Evolutionary conservation across 2,888 invertebrate species (phyloP).

Genomic region (Lottia scabra): DNA sequence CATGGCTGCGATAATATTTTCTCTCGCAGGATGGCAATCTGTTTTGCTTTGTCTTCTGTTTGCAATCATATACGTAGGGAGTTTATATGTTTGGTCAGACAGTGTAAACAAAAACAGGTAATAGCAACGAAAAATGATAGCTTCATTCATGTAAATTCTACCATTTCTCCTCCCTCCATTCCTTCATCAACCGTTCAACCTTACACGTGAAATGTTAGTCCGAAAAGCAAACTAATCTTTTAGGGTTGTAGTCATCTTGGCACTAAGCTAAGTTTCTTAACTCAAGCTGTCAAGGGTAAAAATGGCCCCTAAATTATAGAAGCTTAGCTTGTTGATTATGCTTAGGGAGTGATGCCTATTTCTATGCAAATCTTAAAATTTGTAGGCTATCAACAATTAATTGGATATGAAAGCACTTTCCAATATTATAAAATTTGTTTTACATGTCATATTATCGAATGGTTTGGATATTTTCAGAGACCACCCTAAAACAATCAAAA

Average conservation of each 20-base stretch:
- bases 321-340: no score
- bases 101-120: conserved; percentile 52
- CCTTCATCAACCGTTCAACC: not conserved
- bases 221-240: no score
- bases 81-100: conserved; percentile 84
- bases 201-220: not conserved
- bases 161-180: no score
- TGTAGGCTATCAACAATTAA: no score
- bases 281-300: no score
- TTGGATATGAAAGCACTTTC: no score
- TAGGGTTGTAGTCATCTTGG: no score
- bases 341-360: no score
- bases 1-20: conserved; percentile 40
- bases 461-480: conserved; percentile 74
- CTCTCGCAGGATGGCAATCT: conserved; percentile 52
- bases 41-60: conserved; percentile 80
- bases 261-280: no score
- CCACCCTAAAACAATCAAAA: conserved; percentile 88
- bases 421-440: no score
- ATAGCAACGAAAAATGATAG: not conserved
- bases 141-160: not conserved
- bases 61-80: conserved; percentile 85
- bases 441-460: not conserved
- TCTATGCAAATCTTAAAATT: no score
- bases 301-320: no score